phyloP scores from a whole-genome alignment of 2,113 vertebrate species.

The Urocolius indicus region DNA sequence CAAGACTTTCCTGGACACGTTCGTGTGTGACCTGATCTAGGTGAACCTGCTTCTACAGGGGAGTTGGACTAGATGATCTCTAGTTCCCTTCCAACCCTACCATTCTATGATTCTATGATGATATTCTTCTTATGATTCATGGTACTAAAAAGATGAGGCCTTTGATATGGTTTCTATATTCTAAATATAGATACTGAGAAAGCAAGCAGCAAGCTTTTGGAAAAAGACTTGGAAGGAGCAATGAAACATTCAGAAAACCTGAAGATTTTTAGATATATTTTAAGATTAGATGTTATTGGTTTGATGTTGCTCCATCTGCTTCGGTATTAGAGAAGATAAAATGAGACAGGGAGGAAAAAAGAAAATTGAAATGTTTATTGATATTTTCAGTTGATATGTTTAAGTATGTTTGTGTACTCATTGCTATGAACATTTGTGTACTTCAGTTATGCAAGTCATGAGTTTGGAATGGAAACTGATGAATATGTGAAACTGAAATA shows the following conservation, averaged over 20 bases:
- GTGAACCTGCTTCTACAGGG: no score
- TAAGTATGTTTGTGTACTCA: not conserved
- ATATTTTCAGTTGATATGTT: not conserved
- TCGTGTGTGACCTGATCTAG: no score
- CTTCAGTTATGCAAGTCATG: not conserved
- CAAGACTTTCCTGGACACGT: no score
- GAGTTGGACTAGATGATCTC: no score
- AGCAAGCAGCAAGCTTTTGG: not conserved
- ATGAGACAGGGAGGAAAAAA: not conserved
- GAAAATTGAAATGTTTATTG: not conserved
- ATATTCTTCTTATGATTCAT: not conserved
- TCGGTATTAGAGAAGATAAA: not conserved
- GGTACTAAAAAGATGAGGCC: not conserved
- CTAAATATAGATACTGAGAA: not conserved
- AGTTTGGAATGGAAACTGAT: not conserved
- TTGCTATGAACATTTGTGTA: not conserved
- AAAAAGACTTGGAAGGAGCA: slow-evolving; percentile 4
- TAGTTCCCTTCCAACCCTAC: no score
- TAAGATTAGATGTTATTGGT: slow-evolving; percentile 3
- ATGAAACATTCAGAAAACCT: slow-evolving; percentile 18
- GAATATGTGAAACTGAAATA: not conserved
- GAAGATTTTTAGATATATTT: slow-evolving; percentile 16
- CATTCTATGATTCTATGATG: no score
- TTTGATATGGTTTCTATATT: not conserved
- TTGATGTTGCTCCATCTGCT: slow-evolving; percentile 37